These are phyloP conservation scores for Dicaeum eximium DNA, from an alignment of 2,113 vertebrate genomes.

Conservation along the genomic window DNA sequence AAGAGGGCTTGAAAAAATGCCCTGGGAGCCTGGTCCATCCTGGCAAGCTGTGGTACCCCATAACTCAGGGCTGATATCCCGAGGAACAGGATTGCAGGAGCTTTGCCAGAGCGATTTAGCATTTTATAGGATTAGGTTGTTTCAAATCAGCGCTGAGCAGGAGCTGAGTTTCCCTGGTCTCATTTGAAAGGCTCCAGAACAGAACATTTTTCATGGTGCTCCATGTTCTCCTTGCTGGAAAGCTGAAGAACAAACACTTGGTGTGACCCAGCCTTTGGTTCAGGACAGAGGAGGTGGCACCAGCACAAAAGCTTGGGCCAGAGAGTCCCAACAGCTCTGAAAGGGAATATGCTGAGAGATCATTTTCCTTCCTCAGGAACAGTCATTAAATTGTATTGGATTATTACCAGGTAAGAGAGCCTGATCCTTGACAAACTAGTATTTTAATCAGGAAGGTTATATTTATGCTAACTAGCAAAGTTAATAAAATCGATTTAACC, in stretches of 20 bases:
- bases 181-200: neutral
- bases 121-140: neutral
- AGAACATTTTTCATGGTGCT: neutral
- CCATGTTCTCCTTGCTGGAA: neutral
- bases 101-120: neutral
- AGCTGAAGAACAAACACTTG: neutral
- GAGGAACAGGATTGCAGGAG: neutral
- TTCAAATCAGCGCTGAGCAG: neutral
- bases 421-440: neutral
- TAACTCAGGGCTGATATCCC: neutral
- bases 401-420: neutral
- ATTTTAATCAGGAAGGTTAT: neutral
- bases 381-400: neutral
- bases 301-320: neutral
- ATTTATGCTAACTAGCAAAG: neutral
- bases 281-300: neutral
- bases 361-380: neutral
- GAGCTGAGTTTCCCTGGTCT: neutral
- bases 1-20: neutral
- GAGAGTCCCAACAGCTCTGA: neutral
- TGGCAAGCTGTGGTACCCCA: neutral
- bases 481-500: slow-evolving; percentile 12
- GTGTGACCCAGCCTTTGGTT: neutral
- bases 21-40: neutral
- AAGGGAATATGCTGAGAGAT: neutral